Conservation (phyloP, 2,888 invertebrate species). For the Rugalucina vietnamica region DNA sequence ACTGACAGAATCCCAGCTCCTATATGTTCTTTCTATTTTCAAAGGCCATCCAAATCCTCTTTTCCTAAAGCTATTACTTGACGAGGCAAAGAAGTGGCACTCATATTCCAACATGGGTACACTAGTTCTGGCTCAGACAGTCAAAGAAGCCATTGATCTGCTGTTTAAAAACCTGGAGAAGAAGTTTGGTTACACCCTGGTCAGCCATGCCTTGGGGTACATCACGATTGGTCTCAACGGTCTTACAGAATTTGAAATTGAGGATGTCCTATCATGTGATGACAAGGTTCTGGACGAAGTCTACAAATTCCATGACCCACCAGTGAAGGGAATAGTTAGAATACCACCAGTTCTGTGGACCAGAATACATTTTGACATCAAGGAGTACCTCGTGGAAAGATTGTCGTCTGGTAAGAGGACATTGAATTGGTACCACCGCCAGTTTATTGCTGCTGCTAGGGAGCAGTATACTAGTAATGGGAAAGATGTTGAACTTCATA, state of each 20-base stretch:
- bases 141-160: conserved; percentile 73
- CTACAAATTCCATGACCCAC: conserved; percentile 81
- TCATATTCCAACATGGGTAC: conserved; percentile 68
- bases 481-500: conserved; percentile 67
- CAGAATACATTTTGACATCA: conserved; percentile 75
- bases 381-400: conserved; percentile 79
- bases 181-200: conserved; percentile 74
- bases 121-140: conserved; percentile 65
- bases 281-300: conserved; percentile 79
- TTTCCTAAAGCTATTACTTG: conserved; percentile 79
- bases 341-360: conserved; percentile 80
- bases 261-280: conserved; percentile 81
- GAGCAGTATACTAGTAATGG: conserved; percentile 67
- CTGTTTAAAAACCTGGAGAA: conserved; percentile 77
- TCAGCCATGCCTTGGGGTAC: conserved; percentile 75
- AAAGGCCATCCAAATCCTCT: conserved; percentile 72
- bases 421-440: conserved; percentile 81
- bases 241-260: conserved; percentile 79
- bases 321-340: conserved; percentile 77
- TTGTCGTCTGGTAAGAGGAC: conserved; percentile 77
- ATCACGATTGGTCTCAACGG: conserved; percentile 79
- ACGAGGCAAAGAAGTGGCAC: conserved; percentile 76
- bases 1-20: conserved; percentile 71
- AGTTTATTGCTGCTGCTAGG: conserved; percentile 78
- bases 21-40: conserved; percentile 68